Base-by-base conservation (phyloP, 2,113 vertebrate species). In the Apodemus speciosus region DNA sequence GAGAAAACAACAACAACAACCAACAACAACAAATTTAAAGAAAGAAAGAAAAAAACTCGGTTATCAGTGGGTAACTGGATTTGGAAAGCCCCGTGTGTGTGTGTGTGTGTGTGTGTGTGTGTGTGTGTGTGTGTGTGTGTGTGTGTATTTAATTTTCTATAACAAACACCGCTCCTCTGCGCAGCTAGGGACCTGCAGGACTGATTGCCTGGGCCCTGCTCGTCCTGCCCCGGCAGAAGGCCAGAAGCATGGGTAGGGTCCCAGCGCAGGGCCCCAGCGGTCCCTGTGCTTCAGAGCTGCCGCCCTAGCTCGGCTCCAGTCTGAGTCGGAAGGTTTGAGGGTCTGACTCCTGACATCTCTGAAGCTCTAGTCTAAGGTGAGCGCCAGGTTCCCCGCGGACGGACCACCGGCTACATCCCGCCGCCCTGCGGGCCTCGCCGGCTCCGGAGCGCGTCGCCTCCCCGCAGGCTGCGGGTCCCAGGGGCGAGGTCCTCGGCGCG, bases 191-290 rank as follows among this genome's bases (percentile, higher is more conserved):
- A 49, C 4, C 1, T 32, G 27, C 43, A 25, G n/a, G 46, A 66
- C 83, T 5, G 9, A 27, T 23, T 13, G 64, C 21, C 32, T 6
- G 27, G 51, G 32, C 32, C 53, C 11, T 38, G 6, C n/a, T 32
- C 2, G 1, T 43, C 40, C 3, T 0, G 43, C 40, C 2, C 27
- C 0, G 0, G 62, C 43, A 9, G 25, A 18, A 16, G 62, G 10
- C 32, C 16, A 1, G 23, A 32, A 60, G 73, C 23, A 2, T 40
- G 51, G 8, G n/a, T 43, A 1, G 21, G 25, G 40, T 51, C 25
- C 68, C 68, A 40, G 35, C 1, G 9, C 23, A 6, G 68, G 2
- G 46, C 11, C 51, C 16, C 51, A 40, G 38, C 18, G 20, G 5
- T 16, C 30, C 9, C 30, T 0, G 43, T 23, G 43, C 60, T 49